Conservation (phyloP, 2,797 vertebrate species). For the Anguilla anguilla region DNA sequence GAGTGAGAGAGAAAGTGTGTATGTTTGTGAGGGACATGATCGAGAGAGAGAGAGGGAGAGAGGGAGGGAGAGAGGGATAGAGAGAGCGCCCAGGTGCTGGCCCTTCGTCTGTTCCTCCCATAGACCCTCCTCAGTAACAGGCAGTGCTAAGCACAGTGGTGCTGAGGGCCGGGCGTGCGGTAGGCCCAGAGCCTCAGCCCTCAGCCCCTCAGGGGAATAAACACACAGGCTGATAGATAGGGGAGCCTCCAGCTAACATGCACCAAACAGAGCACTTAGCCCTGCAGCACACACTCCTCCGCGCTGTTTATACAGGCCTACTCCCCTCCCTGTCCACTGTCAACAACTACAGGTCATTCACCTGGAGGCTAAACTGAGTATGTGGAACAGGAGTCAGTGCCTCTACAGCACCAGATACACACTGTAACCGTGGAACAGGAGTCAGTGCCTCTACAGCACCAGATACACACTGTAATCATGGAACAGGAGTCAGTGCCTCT, state of each 20-base stretch:
- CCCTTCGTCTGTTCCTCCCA: slow-evolving; percentile 63
- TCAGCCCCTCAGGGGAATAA: slow-evolving; percentile 64
- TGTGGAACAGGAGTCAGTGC: slow-evolving; percentile 41
- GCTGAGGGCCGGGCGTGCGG: slow-evolving; percentile 54
- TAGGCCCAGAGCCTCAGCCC: slow-evolving; percentile 21
- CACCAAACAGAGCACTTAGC: background rate
- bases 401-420: no score
- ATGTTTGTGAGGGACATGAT: no score
- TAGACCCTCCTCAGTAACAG: slow-evolving; percentile 84
- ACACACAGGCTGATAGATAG: slow-evolving; percentile 55
- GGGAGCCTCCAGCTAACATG: slow-evolving; percentile 51
- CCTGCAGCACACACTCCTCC: slow-evolving; percentile 26
- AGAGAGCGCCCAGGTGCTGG: slow-evolving; percentile 62
- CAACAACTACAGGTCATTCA: slow-evolving; percentile 49
- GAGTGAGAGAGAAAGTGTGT: slow-evolving; percentile 41
- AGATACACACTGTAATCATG: no score
- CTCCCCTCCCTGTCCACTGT: slow-evolving; percentile 44
- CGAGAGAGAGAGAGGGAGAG: no score
- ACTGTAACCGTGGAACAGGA: no score
- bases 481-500: no score
- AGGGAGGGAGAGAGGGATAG: no score
- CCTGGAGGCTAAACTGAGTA: slow-evolving; percentile 28
- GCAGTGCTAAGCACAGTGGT: slow-evolving; percentile 71
- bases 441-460: no score
- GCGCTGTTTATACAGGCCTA: slow-evolving; percentile 58